Base-by-base conservation (phyloP, 1,140 invertebrate genomes). In the Drosophila nigrodunni region DNA sequence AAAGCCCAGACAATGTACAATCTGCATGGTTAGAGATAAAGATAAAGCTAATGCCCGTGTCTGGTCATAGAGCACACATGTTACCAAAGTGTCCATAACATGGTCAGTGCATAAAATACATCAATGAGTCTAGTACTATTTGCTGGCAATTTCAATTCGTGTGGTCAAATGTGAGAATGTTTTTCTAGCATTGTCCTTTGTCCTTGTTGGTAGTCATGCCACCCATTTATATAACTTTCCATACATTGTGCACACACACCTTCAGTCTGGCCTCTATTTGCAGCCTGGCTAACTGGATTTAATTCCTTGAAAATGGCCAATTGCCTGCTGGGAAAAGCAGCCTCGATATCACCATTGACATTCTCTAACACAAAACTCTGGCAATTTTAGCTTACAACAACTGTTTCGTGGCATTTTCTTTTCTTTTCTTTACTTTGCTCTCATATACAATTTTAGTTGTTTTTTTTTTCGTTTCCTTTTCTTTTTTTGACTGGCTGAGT, bases 41-140 rank as follows among this genome's bases (percentile, higher is more conserved):
- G 41, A 43, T 7, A 43, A n/a, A 13, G 37, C 7, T 10, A 39
- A 39, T 39, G 37, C 37, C 9, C 9, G 6, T n/a, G 34, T 2
- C 47, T 39, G 30, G 61, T 50, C 83, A 80, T 87, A 73, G 62
- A 39, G 47, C 67, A 80, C 83, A 87, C 77, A 78, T 87, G 83
- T 80, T 78, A 74, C 77, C n/a, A 25, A 25, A 50, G 49, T 89
- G 83, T 83, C 83, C 85, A 89, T 88, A 80, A 88, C 78, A 82
- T 89, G 85, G 87, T 83, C 25, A 88, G 83, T 88, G 83, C 83
- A 88, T 88, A 88, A 88, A 88, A 75, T 80, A 89, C 85, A 83
- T 80, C 66, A 57, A 83, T 88, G 59, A 60, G 10, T 50, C 15
- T 72, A 74, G 58, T 70, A 41, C 39, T 41, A 57, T 59, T 62